phyloP scores from a whole-genome alignment of 2,797 vertebrate species.

The Fundulus diaphanus region DNA sequence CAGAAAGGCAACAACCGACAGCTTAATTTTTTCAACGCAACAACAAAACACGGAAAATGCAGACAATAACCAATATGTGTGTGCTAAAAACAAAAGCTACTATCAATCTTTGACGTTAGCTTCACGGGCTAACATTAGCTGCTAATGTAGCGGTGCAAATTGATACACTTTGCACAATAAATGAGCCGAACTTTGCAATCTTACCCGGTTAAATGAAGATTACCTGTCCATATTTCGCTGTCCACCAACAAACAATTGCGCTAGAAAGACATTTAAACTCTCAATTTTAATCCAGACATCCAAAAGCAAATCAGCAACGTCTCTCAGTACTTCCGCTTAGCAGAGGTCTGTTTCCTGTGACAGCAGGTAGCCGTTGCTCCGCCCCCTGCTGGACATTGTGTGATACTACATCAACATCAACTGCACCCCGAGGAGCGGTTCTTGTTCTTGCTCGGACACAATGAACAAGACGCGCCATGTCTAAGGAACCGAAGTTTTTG shows the following conservation, averaged over 20 bases:
- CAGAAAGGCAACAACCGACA: not conserved
- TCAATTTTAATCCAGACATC: not conserved
- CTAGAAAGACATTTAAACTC: conserved; percentile 1
- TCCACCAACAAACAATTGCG: not conserved
- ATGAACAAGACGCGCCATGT: not conserved
- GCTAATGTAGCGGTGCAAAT: conserved; percentile 21
- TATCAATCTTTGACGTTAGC: conserved; percentile 45
- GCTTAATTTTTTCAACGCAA: not conserved
- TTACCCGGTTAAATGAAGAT: conserved; percentile 58
- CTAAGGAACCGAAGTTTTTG: not conserved
- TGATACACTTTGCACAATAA: not conserved
- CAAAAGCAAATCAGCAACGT: conserved; percentile 15
- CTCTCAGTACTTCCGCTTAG: conserved; percentile 59
- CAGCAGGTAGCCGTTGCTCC: not conserved
- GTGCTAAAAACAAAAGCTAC: conserved; percentile 76
- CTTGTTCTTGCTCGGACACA: not conserved
- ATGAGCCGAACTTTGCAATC: not conserved
- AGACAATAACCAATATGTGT: not conserved
- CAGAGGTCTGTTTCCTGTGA: conserved; percentile 50
- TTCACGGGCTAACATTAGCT: conserved; percentile 50
- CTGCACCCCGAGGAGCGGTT: not conserved
- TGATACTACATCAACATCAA: conserved; percentile 14
- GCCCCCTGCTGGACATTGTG: conserved; percentile 30
- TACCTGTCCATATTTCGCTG: conserved; percentile 70
- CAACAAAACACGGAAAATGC: not conserved